Percentiles rank a stretch among this genome's conserved stretches.
phyloP scores from a whole-genome alignment of 2,797 vertebrate genomes.

The Rousettus madagascariensis region DNA sequence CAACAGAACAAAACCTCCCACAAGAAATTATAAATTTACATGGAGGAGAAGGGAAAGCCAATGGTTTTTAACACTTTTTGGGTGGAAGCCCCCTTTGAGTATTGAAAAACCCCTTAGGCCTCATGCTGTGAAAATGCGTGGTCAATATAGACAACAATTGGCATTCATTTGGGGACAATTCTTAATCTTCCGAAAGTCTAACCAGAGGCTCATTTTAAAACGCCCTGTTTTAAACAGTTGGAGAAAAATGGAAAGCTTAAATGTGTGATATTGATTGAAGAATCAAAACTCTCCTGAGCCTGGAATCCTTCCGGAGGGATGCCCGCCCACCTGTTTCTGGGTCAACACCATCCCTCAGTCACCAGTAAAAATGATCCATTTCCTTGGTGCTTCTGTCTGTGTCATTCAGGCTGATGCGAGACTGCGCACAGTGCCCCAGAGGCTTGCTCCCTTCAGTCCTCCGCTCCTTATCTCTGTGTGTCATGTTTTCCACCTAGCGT shows the following conservation, averaged over 20 bases:
- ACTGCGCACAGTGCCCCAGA: neutral
- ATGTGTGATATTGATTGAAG: neutral
- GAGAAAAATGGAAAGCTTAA: neutral
- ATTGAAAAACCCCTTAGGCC: fast-evolving
- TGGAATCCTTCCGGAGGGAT: neutral
- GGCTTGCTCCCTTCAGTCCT: neutral
- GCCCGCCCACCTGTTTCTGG: neutral
- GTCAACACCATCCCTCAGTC: neutral
- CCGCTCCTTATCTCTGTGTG: neutral
- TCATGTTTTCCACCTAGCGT: neutral
- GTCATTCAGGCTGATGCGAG: neutral
- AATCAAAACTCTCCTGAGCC: neutral
- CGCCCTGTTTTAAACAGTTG: neutral
- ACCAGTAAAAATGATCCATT: neutral
- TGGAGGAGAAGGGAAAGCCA: neutral
- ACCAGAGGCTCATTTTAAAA: neutral
- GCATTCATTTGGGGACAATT: neutral
- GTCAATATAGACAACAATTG: neutral
- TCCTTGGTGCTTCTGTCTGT: neutral
- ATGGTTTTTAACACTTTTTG: neutral
- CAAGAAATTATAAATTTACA: neutral
- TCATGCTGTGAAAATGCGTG: neutral
- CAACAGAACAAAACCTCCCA: neutral
- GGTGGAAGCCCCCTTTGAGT: neutral
- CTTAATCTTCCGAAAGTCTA: neutral